Evolutionary conservation across 2,888 invertebrate genomes (phyloP), one percentile per base, ranked within the genome.

Genomic region (Pasiphila rectangulata): DNA sequence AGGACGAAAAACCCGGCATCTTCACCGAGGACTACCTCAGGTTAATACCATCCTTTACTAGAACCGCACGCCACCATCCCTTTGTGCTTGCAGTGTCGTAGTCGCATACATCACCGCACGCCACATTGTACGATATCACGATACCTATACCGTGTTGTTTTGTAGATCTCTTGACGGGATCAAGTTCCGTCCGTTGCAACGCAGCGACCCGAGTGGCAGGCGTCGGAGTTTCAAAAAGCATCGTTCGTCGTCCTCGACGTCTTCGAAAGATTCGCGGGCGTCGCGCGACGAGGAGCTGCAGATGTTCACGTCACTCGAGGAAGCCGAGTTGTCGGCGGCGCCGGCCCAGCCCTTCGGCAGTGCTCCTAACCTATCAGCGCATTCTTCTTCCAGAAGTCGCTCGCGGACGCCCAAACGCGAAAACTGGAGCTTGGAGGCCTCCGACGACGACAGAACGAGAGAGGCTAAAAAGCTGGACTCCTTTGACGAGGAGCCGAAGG

Each of bases 121-220:
- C 61, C 71, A 72, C 75, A 69, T 66, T 84, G 79, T 80, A 83
- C 63, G 71, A 84, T 81, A 84, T 61, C 81, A 69, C 65, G 69
- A 83, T 81, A 84, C 63, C 79, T 69, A 79, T 85, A 82, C 83
- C 77, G 59, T 83, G 86, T 89, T 85, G 84, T 89, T 54, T 59
- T 89, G 83, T 88, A 89, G 89, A 77, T 92, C 91, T 62, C 86
- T 93, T 69, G 93, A 93, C 75, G 93, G 93, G 61, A 90, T 93
- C 65, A 92, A 91, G 75, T 89, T 77, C 66, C 90, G 90, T 54
- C 91, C 92, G 44, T 71, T 92, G 63, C 84, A 90, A 71, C 90
- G 92, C 55, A 91, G 87, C 71, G 92, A 92, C 78, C 91, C 91
- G 57, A 91, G 91, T 56, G 90, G 91, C 54, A 79, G 92, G 25